Conservation (phyloP, 2,113 vertebrate genomes). For the Sebastes fasciatus region DNA sequence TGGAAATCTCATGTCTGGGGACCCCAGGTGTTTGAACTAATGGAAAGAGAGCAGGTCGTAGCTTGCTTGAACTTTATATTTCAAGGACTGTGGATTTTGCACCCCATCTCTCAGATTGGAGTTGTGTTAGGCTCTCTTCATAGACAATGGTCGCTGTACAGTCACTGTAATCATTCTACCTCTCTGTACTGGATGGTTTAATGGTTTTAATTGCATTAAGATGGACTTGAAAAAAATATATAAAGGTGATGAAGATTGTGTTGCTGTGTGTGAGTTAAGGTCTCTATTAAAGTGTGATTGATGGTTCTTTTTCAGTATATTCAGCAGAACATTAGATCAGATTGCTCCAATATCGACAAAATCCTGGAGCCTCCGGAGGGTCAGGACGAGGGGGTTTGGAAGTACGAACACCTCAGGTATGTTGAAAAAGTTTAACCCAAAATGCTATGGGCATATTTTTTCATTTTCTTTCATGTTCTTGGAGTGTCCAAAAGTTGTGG, state of each 20-base stretch:
- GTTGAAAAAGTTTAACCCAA: background rate
- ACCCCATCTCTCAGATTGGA: too few species aligned
- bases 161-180: too few species aligned
- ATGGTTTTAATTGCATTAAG: background rate
- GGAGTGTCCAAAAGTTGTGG: background rate
- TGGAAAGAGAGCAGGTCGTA: background rate
- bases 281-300: background rate
- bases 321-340: slow-evolving; percentile 97
- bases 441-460: too few species aligned
- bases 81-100: background rate
- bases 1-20: background rate
- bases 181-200: background rate
- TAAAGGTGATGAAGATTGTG: background rate
- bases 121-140: too few species aligned
- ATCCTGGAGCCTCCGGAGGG: slow-evolving; percentile 98
- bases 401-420: slow-evolving; percentile 99
- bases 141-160: too few species aligned
- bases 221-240: background rate
- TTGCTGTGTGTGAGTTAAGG: background rate
- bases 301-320: slow-evolving; percentile 89
- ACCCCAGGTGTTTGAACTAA: too few species aligned
- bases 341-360: slow-evolving; percentile 98
- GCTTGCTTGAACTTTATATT: background rate
- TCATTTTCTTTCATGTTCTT: background rate
- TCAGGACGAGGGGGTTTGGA: slow-evolving; percentile 99